phyloP scores from a whole-genome alignment of 2,888 invertebrate genomes.

The Zhuqinia jingwanae region DNA sequence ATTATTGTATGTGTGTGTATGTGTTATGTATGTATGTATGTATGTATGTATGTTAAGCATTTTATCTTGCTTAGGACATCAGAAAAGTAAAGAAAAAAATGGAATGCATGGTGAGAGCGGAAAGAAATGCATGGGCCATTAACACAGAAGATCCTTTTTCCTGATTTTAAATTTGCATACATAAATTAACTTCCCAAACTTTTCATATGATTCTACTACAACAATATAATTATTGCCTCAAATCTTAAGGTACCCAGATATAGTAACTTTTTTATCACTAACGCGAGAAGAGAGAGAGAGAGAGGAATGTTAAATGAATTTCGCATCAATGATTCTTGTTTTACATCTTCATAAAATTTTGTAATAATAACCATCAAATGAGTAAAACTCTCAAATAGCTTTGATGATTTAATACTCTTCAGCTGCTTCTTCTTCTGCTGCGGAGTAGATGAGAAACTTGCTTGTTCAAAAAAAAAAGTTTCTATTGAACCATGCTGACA shows the following conservation, averaged over 20 bases:
- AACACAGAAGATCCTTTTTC: conserved; percentile 2
- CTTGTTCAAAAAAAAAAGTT: background rate
- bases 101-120: background rate
- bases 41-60: too few relatives aligned
- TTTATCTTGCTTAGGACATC: background rate
- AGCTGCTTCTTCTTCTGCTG: too few relatives aligned
- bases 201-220: too few relatives aligned
- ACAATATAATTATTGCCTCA: too few relatives aligned
- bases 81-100: background rate
- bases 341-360: background rate
- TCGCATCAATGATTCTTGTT: too few relatives aligned
- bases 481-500: background rate
- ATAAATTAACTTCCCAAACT: conserved; percentile 1
- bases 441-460: too few relatives aligned
- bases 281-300: too few relatives aligned
- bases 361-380: background rate
- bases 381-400: background rate
- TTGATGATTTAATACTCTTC: conserved; percentile 3
- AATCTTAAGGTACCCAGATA: too few relatives aligned
- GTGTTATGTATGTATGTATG: too few relatives aligned
- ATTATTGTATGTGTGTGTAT: too few relatives aligned
- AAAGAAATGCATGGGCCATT: conserved; percentile 14
- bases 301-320: too few relatives aligned
- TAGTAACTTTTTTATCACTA: too few relatives aligned
- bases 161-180: conserved; percentile 37